phyloP scores from a whole-genome alignment of 2,113 vertebrate genomes.

The Harpagus bidentatus region DNA sequence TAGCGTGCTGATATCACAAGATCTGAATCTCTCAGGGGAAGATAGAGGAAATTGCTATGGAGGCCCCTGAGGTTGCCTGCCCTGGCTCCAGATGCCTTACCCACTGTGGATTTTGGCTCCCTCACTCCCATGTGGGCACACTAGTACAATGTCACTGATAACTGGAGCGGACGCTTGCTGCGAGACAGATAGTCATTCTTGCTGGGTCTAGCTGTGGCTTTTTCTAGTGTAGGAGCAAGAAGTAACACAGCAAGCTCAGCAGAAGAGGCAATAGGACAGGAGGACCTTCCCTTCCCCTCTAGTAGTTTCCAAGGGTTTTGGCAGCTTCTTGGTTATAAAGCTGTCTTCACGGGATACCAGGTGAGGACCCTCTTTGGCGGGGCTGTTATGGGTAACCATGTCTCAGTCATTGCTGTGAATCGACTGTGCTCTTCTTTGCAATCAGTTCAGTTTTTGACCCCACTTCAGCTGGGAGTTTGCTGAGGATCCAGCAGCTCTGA shows the following conservation, averaged over 20 bases:
- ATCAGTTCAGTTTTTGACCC: background rate
- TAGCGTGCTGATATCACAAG: slow-evolving; percentile 9
- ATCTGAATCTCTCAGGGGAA: slow-evolving; percentile 31
- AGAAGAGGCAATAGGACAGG: background rate
- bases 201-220: background rate
- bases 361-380: background rate
- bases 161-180: background rate
- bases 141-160: slow-evolving; percentile 7
- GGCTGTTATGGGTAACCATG: background rate
- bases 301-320: slow-evolving; percentile 32
- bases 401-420: background rate
- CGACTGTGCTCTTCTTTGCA: background rate
- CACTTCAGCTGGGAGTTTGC: background rate
- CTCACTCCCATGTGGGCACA: background rate
- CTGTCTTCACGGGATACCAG: background rate
- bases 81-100: slow-evolving; percentile 18
- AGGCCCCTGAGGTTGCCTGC: slow-evolving; percentile 33
- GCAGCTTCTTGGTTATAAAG: background rate
- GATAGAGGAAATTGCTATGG: slow-evolving; percentile 47
- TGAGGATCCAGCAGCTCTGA: background rate
- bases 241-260: background rate
- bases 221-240: background rate
- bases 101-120: slow-evolving; percentile 41
- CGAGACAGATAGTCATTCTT: rapidly evolving
- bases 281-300: background rate